Evolutionary conservation across 2,888 invertebrate genomes (phyloP).

Genomic region (Lithosia quadra): DNA sequence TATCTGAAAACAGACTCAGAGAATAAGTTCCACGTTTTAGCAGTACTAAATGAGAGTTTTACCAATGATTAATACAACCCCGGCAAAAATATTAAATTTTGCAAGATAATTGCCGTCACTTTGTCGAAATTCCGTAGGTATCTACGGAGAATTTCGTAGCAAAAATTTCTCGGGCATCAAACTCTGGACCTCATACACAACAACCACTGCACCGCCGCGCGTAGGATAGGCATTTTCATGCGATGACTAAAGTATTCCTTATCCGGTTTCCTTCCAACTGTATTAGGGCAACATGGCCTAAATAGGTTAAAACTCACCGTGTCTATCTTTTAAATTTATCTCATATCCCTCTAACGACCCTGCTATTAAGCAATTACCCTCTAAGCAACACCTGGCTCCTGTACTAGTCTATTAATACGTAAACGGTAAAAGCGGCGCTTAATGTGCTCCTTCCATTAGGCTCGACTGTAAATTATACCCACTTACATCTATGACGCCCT

Average conservation of each 20-base stretch:
- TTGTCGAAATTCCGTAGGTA: neutral
- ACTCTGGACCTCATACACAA: too few relatives aligned
- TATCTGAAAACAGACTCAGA: too few relatives aligned
- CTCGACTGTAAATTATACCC: slow-evolving; percentile 80
- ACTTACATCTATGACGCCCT: slow-evolving; percentile 71
- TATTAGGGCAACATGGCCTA: slow-evolving; percentile 3
- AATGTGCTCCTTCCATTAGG: slow-evolving; percentile 84
- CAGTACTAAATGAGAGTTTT: too few relatives aligned
- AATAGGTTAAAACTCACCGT: slow-evolving; percentile 19
- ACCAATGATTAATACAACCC: too few relatives aligned
- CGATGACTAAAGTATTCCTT: neutral
- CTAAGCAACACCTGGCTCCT: slow-evolving; percentile 75
- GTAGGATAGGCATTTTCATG: neutral
- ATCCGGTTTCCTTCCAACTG: neutral
- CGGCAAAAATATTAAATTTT: too few relatives aligned
- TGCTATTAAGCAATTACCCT: slow-evolving; percentile 77
- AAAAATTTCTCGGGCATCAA: too few relatives aligned
- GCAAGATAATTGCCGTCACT: neutral
- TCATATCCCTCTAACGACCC: slow-evolving; percentile 62
- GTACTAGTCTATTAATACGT: slow-evolving; percentile 81
- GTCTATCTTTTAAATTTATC: slow-evolving; percentile 61
- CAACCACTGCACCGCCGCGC: too few relatives aligned
- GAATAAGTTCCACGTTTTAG: too few relatives aligned
- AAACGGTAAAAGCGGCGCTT: slow-evolving; percentile 78
- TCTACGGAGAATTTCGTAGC: neutral